These are phyloP conservation scores for Philonicus albiceps DNA, from an alignment of 2,888 invertebrate species.

Conservation along the genomic window DNA sequence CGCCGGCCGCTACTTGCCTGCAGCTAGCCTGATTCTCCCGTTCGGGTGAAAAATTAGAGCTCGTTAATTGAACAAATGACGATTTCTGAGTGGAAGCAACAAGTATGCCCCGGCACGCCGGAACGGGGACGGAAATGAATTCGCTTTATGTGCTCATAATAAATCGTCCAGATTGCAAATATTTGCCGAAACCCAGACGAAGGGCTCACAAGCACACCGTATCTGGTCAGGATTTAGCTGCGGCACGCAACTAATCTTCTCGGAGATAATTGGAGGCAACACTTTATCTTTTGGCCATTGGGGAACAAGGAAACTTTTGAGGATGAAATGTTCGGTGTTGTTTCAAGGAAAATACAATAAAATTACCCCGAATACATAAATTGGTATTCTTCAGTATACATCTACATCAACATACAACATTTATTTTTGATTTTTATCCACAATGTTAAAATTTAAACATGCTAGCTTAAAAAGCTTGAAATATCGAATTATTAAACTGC, in stretches of 20 bases:
- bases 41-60: slow-evolving; percentile 8
- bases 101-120: not conserved
- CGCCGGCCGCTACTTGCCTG: not conserved
- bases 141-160: slow-evolving; percentile 6
- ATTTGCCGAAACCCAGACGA: not conserved
- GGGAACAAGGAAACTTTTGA: not conserved
- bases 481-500: too few relatives aligned
- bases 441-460: too few relatives aligned
- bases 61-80: slow-evolving; percentile 39
- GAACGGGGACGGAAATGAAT: not conserved
- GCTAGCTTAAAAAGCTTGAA: too few relatives aligned
- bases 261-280: not conserved
- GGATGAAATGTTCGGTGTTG: not conserved
- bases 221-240: not conserved
- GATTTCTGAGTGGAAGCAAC: slow-evolving; percentile 25
- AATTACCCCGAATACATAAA: not conserved
- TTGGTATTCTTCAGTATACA: too few relatives aligned
- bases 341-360: not conserved
- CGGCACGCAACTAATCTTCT: not conserved
- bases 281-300: not conserved
- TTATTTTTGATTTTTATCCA: too few relatives aligned
- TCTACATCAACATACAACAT: too few relatives aligned
- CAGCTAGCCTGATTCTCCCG: not conserved
- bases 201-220: not conserved
- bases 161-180: slow-evolving; percentile 4